Base-by-base conservation (phyloP, 2,113 vertebrate species). In the Hippolais icterina region DNA sequence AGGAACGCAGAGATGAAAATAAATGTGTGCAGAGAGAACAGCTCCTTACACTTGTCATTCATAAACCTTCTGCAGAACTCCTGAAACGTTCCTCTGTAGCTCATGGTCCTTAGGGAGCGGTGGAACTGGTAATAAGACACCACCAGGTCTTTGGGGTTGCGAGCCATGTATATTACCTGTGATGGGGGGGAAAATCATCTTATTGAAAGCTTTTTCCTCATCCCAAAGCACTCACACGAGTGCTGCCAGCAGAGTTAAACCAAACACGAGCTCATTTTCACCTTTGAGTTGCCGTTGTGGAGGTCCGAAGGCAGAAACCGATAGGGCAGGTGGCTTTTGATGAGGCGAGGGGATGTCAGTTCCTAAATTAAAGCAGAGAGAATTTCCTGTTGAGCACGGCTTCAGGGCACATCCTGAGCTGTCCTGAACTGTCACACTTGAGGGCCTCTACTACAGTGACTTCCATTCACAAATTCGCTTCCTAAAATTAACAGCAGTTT, bases 61-160 rank as follows among this genome's bases (percentile, higher is more conserved):
- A 99, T 99, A 94, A 99, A 99, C 69, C 99, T 97, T 56, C 99
- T 97, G 95, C 99, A 99, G 98, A 99, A 99, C 94, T 99, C 99
- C 97, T 99, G 99, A 89, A 99, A 99, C 0, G 99, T 99, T 94
- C 99, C 99, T 11, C 99, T 97, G 98, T 99, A 99, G 98, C 99
- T 99, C 99, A 99, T 99, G 94, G 99, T 99, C 93, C 99, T 97
- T 86, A 99, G 98, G 33, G 99, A 99, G 93, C 99, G 99, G 92
- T 99, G 99, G 96, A 99, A 99, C 98, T 99, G 99, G 83, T 99
- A 99, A 88, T 99, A 99, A 56, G 99, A 99, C 76, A 99, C 99
- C 61, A 99, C 99, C 97, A 99, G 97, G 96, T 99, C 99, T 98
- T 99, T 99, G 61, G 99, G 99, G 96, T 99, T 99, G 11, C 99